Evolutionary conservation across 2,888 invertebrate species (phyloP).

Genomic region (Psylliodes chrysocephalus): DNA sequence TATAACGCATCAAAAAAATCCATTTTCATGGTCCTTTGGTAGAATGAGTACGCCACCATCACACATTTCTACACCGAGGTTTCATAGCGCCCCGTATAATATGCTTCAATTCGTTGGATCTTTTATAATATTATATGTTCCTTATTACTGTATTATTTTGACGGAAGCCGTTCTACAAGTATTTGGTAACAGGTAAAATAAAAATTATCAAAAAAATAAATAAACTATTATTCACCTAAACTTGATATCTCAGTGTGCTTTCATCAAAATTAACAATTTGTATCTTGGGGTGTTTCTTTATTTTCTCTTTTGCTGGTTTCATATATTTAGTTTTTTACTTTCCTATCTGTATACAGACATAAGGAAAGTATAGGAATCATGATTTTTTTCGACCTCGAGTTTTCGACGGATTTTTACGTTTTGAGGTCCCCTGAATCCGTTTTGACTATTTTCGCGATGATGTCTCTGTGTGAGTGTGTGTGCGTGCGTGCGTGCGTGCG

Average conservation of each 20-base stretch:
- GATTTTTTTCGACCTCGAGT: too few relatives aligned
- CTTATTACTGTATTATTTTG: constrained; percentile 77
- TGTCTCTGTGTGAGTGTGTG: too few relatives aligned
- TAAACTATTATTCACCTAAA: neutral
- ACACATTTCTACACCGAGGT: constrained; percentile 64
- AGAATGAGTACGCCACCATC: constrained; percentile 74
- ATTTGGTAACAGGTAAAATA: constrained; percentile 48
- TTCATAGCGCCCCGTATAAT: constrained; percentile 71
- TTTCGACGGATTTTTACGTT: too few relatives aligned
- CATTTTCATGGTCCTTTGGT: constrained; percentile 65
- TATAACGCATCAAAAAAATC: constrained; percentile 83
- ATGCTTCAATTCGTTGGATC: constrained; percentile 80
- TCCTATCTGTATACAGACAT: too few relatives aligned
- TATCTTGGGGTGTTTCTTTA: too few relatives aligned
- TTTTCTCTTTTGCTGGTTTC: too few relatives aligned
- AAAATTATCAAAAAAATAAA: neutral
- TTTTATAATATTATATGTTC: constrained; percentile 77
- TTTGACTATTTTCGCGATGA: too few relatives aligned
- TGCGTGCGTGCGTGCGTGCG: too few relatives aligned
- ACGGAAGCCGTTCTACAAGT: constrained; percentile 69
- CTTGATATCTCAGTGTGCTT: neutral
- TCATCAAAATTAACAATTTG: too few relatives aligned
- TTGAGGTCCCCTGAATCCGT: too few relatives aligned
- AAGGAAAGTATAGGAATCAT: too few relatives aligned
- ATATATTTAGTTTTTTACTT: too few relatives aligned